phyloP scores from a whole-genome alignment of 2,797 vertebrate species.

The Gila robusta region DNA sequence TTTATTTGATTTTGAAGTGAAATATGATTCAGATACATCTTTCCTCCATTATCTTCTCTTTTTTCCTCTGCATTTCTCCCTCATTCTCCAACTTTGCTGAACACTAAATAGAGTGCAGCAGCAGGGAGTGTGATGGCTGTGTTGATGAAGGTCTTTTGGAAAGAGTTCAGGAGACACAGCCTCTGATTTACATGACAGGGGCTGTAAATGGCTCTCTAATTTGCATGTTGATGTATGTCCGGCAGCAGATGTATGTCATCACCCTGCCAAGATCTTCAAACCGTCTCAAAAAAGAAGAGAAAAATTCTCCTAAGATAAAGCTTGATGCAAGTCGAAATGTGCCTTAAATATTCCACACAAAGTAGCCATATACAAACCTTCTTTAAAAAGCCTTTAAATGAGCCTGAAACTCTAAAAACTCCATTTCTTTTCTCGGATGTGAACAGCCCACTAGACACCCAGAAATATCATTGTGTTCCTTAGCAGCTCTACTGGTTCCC shows the following conservation, averaged over 20 bases:
- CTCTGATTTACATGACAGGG: constrained; percentile 65
- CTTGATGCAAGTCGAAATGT: not conserved
- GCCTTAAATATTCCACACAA: constrained; percentile 13
- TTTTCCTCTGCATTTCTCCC: not conserved
- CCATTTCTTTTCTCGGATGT: constrained; percentile 63
- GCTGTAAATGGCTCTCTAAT: constrained; percentile 48
- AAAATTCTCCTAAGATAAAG: not conserved
- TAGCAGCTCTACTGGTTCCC: constrained; percentile 62
- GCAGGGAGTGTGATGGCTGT: constrained; percentile 62
- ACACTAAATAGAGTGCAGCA: constrained; percentile 52
- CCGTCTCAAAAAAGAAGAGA: constrained; percentile 7
- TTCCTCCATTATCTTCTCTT: not conserved
- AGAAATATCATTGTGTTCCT: constrained; percentile 72
- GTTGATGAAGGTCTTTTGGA: constrained; percentile 68
- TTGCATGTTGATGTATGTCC: constrained; percentile 66
- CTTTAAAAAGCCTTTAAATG: not conserved
- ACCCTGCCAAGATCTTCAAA: constrained; percentile 45
- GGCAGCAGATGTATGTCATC: constrained; percentile 78
- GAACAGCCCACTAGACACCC: constrained; percentile 65
- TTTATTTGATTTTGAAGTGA: not conserved
- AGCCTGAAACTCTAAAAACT: not conserved
- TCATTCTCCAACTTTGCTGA: not conserved
- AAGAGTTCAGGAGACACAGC: constrained; percentile 58
- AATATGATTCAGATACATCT: constrained; percentile 1
- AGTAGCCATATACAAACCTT: not conserved